A percentile compares a stretch with the other conserved stretches of the same genome.
Evolutionary conservation across 2,888 invertebrate genomes (phyloP).

Genomic region (Amblyteles armatorius): DNA sequence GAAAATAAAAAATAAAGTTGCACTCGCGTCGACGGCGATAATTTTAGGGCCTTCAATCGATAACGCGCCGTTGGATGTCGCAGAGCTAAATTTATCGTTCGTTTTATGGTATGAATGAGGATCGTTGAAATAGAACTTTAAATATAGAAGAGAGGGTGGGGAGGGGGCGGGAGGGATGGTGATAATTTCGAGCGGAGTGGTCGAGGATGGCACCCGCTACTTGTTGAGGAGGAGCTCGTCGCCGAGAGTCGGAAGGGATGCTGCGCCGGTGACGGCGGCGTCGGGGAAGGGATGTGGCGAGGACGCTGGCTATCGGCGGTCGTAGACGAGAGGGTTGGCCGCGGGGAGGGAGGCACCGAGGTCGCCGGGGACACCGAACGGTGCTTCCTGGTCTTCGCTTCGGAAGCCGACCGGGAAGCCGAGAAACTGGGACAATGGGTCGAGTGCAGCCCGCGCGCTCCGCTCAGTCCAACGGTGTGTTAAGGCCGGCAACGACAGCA

Average conservation of each 20-base stretch:
- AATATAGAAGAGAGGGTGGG: slow-evolving; percentile 50
- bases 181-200: neutral
- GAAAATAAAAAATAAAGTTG: no score
- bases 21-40: neutral
- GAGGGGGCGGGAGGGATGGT: neutral
- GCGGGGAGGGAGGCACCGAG: slow-evolving; percentile 25
- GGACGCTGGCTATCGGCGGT: slow-evolving; percentile 1
- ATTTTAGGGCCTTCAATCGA: neutral
- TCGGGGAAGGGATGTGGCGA: neutral
- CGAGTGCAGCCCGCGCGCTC: slow-evolving; percentile 72
- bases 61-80: neutral
- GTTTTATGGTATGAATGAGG: slow-evolving; percentile 4
- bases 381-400: slow-evolving; percentile 59
- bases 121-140: slow-evolving; percentile 17
- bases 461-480: slow-evolving; percentile 66
- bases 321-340: slow-evolving; percentile 5
- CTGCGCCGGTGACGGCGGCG: neutral
- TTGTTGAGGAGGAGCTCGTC: slow-evolving; percentile 16
- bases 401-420: slow-evolving; percentile 66
- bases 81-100: neutral
- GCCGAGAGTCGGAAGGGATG: slow-evolving; percentile 10
- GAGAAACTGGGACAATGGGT: slow-evolving; percentile 82
- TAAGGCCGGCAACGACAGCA: slow-evolving; percentile 22
- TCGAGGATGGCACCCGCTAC: neutral
- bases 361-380: slow-evolving; percentile 58